Evolutionary conservation across 2,113 vertebrate genomes (phyloP).

Genomic region (Hemiscyllium ocellatum): DNA sequence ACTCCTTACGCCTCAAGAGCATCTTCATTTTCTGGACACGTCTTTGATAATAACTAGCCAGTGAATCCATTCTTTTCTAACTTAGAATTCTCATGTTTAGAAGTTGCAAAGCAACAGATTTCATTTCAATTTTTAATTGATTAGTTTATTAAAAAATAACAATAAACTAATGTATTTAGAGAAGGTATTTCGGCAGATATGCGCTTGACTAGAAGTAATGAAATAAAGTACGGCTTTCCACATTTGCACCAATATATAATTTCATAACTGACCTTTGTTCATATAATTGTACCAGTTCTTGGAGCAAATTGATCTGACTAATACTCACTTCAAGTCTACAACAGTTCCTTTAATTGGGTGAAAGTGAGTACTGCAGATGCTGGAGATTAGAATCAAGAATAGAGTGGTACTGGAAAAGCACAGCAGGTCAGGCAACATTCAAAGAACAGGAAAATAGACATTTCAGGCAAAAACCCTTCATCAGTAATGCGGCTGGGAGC

Average conservation of each 20-base stretch:
- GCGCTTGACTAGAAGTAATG: background rate
- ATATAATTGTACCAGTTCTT: background rate
- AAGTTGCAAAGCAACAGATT: background rate
- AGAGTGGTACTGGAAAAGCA: no score
- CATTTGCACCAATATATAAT: background rate
- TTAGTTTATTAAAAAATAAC: background rate
- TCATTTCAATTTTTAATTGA: background rate
- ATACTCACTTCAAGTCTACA: no score
- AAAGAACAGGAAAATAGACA: no score
- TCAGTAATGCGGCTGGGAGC: no score
- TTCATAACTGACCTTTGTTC: background rate
- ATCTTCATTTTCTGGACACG: background rate
- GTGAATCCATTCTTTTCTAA: background rate
- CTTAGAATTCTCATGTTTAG: background rate
- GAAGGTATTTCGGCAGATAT: background rate
- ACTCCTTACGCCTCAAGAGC: background rate
- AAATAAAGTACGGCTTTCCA: background rate
- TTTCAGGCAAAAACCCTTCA: no score
- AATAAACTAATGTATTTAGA: background rate
- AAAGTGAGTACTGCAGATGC: no score
- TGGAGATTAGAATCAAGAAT: no score
- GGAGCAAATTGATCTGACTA: background rate
- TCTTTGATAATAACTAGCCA: background rate
- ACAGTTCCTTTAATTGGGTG: no score
- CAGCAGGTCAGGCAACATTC: no score